These are phyloP conservation scores for Drosophila mayri DNA, from an alignment of 1,140 invertebrate species.

Conservation along the genomic window DNA sequence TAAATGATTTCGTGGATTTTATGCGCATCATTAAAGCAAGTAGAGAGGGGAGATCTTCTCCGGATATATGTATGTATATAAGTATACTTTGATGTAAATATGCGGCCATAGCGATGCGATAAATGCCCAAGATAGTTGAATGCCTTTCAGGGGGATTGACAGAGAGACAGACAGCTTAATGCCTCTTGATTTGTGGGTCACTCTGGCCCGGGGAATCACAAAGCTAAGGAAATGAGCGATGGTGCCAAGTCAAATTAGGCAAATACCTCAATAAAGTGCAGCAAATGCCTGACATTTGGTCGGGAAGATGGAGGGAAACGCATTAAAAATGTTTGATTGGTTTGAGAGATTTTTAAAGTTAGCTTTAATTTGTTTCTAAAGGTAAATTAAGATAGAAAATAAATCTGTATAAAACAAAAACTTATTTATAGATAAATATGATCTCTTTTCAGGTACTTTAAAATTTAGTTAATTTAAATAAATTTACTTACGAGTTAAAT, in stretches of 20 bases:
- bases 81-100: conserved; percentile 61
- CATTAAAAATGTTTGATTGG: conserved; percentile 9
- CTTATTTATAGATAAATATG: too few species aligned
- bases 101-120: conserved; percentile 29
- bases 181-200: conserved; percentile 76
- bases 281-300: conserved; percentile 30
- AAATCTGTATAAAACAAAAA: too few species aligned
- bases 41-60: conserved; percentile 27
- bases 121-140: conserved; percentile 50
- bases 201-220: conserved; percentile 1
- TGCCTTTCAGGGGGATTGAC: conserved; percentile 57
- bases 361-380: neutral
- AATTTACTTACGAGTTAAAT: conserved; percentile 10
- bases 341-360: neutral
- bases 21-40: conserved; percentile 73
- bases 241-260: conserved; percentile 31
- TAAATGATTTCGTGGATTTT: conserved; percentile 81
- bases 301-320: conserved; percentile 3
- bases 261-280: conserved; percentile 45
- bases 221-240: conserved; percentile 14
- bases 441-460: neutral
- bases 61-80: conserved; percentile 8
- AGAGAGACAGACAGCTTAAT: conserved; percentile 69
- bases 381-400: too few species aligned
- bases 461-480: neutral